These are phyloP conservation scores for Turdus rufiventris DNA, from an alignment of 2,113 vertebrate species.

Conservation along the genomic window DNA sequence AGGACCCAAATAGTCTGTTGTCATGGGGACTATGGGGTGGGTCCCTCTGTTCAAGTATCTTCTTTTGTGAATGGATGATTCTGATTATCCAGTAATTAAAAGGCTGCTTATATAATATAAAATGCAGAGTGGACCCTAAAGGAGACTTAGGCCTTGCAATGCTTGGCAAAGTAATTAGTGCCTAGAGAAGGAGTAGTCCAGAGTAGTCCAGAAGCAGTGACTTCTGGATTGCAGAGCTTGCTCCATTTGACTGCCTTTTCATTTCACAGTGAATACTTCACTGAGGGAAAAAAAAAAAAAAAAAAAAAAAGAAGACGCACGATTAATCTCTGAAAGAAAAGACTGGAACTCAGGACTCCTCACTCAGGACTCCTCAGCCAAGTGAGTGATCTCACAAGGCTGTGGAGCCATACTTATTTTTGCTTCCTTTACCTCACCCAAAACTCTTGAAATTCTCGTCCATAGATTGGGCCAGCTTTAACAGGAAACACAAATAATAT, in stretches of 20 bases:
- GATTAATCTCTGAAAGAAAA: neutral
- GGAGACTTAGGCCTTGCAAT: neutral
- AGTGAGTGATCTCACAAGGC: neutral
- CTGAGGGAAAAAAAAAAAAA: neutral
- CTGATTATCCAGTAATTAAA: neutral
- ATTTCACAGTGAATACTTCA: neutral
- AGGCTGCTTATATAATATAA: neutral
- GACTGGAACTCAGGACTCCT: neutral
- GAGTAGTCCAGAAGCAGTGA: neutral
- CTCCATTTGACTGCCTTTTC: neutral
- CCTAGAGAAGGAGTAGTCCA: neutral
- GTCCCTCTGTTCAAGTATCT: neutral
- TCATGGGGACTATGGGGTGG: neutral
- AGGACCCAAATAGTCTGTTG: neutral
- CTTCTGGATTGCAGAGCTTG: neutral
- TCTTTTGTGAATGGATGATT: neutral
- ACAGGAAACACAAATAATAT: neutral
- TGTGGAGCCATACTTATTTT: neutral
- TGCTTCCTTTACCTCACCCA: neutral
- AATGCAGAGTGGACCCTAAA: neutral
- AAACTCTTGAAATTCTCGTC: slow-evolving; percentile 1
- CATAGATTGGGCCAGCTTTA: neutral
- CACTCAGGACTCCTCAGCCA: neutral
- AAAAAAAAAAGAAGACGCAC: too few species aligned
- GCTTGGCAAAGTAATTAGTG: neutral